phyloP scores from a whole-genome alignment of 1,140 invertebrate species.

The Bombus confusus region DNA sequence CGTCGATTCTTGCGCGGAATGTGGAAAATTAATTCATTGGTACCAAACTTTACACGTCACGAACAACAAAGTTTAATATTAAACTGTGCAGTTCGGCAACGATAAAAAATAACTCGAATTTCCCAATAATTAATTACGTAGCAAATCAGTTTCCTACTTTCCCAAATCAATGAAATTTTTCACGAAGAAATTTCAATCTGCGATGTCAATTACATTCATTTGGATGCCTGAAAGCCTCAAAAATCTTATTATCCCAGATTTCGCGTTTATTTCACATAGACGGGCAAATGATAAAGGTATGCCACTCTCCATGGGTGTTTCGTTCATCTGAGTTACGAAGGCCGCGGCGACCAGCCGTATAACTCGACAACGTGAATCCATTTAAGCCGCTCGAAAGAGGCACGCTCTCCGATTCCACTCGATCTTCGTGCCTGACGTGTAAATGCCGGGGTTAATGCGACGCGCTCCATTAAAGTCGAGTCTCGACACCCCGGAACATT shows the following conservation, averaged over 20 bases:
- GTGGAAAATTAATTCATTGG: background rate
- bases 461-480: slow-evolving; percentile 74
- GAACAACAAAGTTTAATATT: background rate
- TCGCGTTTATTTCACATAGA: background rate
- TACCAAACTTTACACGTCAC: background rate
- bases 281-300: background rate
- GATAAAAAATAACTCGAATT: too few species aligned
- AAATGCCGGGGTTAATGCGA: slow-evolving; percentile 73
- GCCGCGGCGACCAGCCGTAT: slow-evolving; percentile 30
- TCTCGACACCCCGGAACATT: slow-evolving; percentile 68
- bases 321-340: slow-evolving; percentile 19
- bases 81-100: background rate
- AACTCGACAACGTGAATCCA: slow-evolving; percentile 53
- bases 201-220: background rate
- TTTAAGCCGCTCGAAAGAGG: slow-evolving; percentile 59
- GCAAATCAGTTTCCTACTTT: too few species aligned
- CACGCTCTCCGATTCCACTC: slow-evolving; percentile 64
- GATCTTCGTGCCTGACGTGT: slow-evolving; percentile 70
- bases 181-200: background rate
- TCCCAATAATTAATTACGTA: background rate
- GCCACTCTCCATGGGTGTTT: background rate
- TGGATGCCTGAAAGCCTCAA: background rate
- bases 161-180: background rate
- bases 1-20: background rate
- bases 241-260: background rate